These are phyloP conservation scores for Bursaphelenchus mucronatus DNA, from an alignment of 1,140 invertebrate species.

Conservation along the genomic window DNA sequence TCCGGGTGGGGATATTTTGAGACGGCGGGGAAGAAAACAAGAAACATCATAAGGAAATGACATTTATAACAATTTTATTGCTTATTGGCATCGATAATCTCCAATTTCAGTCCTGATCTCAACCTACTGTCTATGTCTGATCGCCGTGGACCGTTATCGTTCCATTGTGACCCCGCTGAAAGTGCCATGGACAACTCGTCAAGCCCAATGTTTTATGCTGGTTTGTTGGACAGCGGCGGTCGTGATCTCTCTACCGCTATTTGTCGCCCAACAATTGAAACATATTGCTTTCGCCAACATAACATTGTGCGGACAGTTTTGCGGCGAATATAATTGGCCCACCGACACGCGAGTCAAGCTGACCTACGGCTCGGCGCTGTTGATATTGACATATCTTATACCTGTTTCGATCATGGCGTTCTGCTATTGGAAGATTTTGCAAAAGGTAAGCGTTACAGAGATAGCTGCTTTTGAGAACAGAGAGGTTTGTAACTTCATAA, in stretches of 20 bases:
- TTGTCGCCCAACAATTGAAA: constrained; percentile 50
- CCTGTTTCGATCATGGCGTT: constrained; percentile 56
- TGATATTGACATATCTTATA: constrained; percentile 55
- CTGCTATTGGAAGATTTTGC: constrained; percentile 61
- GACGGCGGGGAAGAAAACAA: background rate
- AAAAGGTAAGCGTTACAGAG: constrained; percentile 41
- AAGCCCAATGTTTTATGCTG: constrained; percentile 51
- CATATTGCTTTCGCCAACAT: constrained; percentile 51
- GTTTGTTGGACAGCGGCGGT: constrained; percentile 37
- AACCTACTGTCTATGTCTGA: constrained; percentile 57
- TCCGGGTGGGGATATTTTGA: too few species aligned
- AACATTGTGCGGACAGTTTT: constrained; percentile 51
- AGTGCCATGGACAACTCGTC: constrained; percentile 53
- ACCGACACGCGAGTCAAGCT: constrained; percentile 36
- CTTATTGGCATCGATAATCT: background rate
- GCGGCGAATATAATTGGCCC: constrained; percentile 53
- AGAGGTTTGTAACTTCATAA: too few species aligned
- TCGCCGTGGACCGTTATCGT: constrained; percentile 57
- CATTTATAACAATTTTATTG: too few species aligned
- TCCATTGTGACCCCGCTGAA: constrained; percentile 58
- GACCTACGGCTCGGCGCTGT: constrained; percentile 45
- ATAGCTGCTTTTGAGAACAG: constrained; percentile 10
- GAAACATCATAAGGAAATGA: background rate
- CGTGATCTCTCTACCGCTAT: constrained; percentile 54
- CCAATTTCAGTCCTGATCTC: constrained; percentile 57